Base-by-base conservation (phyloP, 2,888 invertebrate species). In the Asteroscopus sphinx region DNA sequence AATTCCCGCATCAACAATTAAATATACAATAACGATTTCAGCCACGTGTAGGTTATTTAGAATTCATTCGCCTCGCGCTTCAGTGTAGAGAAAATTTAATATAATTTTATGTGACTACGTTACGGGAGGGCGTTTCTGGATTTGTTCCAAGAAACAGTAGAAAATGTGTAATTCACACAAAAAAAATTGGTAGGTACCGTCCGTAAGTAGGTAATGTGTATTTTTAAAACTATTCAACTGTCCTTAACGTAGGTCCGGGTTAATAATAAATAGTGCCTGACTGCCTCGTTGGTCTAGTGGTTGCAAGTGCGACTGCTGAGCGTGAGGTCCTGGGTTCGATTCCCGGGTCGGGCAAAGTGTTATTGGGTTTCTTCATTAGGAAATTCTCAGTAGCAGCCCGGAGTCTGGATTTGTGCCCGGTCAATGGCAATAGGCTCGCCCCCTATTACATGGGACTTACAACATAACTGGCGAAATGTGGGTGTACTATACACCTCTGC, bases 51-150 rank as follows among this genome's bases (percentile, higher is more conserved):
- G 32, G n/a, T 33, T 48, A 60, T 48, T 73, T 48, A 45, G 52
- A 61, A 76, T 61, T 68, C 49, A 73, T 68, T 56, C 16, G 17
- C 40, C 25, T n/a, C 49, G 26, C 42, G 48, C 72, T 71, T 48
- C 56, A 40, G 48, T 60, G 42, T 62, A 49, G 70, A 28, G 55
- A 40, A 44, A 68, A 69, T 62, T 55, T 69, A 63, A 73, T 73
- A 60, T 73, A 65, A 56, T 63, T 74, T 66, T 59, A 63, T 67
- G 58, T 45, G 63, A 37, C 37, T 51, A 54, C 53, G 55, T 64
- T 42, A 55, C 35, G 52, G 54, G 71, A 63, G 57, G 75, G 75
- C 75, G 75, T 75, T 70, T 62, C 61, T 75, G 74, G 77, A 74
- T 62, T 35, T 47, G 64, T 42, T 74, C 74, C 74, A 75, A 75